phyloP scores from a whole-genome alignment of 1,140 invertebrate genomes.

The Sycophila sp. region DNA sequence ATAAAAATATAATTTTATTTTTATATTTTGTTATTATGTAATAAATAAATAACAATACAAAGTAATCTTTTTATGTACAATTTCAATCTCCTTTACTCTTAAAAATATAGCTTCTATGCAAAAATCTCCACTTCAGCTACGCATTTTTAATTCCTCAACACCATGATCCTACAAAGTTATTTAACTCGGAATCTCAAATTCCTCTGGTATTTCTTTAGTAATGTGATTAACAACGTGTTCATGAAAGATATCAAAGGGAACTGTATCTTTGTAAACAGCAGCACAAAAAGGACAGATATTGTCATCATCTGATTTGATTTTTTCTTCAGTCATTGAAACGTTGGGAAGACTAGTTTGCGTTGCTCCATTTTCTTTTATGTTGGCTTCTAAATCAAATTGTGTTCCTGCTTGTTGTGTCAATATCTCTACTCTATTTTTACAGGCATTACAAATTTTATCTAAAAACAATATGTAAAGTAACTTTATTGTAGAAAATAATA shows the following conservation, averaged over 20 bases:
- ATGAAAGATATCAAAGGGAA: slow-evolving; percentile 61
- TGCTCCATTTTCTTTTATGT: slow-evolving; percentile 51
- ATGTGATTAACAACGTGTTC: slow-evolving; percentile 67
- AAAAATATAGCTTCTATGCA: too few species aligned
- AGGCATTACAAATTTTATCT: slow-evolving; percentile 53
- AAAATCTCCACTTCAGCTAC: too few species aligned
- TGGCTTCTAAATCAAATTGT: slow-evolving; percentile 54
- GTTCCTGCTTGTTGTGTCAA: slow-evolving; percentile 56
- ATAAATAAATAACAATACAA: slow-evolving; percentile 28
- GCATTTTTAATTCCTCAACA: too few species aligned
- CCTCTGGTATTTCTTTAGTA: slow-evolving; percentile 49
- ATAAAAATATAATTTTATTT: slow-evolving; percentile 55
- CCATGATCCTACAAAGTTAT: too few species aligned
- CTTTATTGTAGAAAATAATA: slow-evolving; percentile 2
- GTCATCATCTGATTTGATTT: slow-evolving; percentile 44
- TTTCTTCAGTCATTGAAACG: slow-evolving; percentile 46
- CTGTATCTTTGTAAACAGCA: slow-evolving; percentile 50
- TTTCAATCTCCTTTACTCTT: too few species aligned
- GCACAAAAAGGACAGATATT: slow-evolving; percentile 65
- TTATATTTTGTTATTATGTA: background rate
- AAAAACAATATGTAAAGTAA: slow-evolving; percentile 30
- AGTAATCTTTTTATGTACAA: too few species aligned
- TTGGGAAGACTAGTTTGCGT: slow-evolving; percentile 57
- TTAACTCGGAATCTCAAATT: slow-evolving; percentile 44
- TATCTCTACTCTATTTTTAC: slow-evolving; percentile 51